Conservation (phyloP, 2,797 vertebrate species). For the Mycteria americana region DNA sequence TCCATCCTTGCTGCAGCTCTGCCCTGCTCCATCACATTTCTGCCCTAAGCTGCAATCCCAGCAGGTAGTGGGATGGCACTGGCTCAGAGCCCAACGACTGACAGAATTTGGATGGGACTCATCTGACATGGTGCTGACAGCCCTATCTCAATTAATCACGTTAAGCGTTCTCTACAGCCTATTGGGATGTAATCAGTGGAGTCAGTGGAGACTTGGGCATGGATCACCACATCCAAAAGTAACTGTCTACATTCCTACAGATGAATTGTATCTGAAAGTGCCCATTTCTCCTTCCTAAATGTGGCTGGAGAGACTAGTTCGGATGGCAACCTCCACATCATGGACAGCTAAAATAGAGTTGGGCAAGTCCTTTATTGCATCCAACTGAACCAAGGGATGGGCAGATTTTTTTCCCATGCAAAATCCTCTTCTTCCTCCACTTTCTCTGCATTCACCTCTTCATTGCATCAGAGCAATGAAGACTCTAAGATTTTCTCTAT, state of each 20-base stretch:
- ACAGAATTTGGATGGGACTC: neutral
- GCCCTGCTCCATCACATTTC: neutral
- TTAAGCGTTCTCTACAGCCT: neutral
- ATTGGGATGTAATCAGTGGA: neutral
- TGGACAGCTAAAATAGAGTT: neutral
- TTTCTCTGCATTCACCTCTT: neutral
- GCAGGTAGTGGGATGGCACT: neutral
- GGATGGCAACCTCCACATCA: neutral
- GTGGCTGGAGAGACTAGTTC: neutral
- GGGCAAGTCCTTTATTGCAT: neutral
- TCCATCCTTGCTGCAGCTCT: neutral
- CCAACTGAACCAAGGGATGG: neutral
- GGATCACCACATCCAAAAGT: neutral
- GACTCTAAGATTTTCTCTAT: neutral
- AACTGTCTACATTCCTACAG: neutral
- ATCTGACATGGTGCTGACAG: conserved; percentile 5
- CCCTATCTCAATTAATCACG: neutral
- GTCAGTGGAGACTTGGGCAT: neutral
- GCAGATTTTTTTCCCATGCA: neutral
- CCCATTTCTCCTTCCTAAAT: neutral
- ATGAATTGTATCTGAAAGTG: neutral
- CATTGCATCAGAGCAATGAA: neutral
- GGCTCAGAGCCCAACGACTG: neutral
- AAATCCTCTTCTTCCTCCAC: neutral
- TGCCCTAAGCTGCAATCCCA: neutral